These are phyloP conservation scores for Crossocerus cetratus DNA, from an alignment of 2,888 invertebrate genomes.

Conservation along the genomic window DNA sequence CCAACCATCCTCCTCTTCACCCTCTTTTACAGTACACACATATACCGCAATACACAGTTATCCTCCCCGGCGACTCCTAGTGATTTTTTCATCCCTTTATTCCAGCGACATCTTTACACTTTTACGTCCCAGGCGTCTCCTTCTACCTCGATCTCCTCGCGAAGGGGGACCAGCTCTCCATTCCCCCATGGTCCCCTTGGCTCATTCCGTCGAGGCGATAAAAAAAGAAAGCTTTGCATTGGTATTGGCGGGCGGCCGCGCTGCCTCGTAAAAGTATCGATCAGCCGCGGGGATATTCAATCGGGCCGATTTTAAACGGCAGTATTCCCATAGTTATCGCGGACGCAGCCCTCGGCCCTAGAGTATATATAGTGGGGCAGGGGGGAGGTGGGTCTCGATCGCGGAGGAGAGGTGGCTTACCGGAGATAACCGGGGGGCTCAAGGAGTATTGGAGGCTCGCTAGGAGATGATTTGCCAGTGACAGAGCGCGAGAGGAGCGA, in stretches of 20 bases:
- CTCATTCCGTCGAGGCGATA: too few species aligned
- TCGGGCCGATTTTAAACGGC: background rate
- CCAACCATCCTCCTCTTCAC: background rate
- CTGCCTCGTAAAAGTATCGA: background rate
- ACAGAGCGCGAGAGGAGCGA: background rate
- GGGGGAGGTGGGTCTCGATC: too few species aligned
- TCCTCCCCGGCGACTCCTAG: background rate
- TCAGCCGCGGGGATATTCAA: background rate
- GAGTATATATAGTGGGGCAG: too few species aligned
- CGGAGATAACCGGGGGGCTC: too few species aligned
- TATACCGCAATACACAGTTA: background rate
- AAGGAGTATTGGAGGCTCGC: slow-evolving; percentile 8
- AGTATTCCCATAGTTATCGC: background rate
- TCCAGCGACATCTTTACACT: slow-evolving; percentile 29
- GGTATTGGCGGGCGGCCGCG: background rate
- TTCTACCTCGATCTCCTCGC: slow-evolving; percentile 1
- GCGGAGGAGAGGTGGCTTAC: too few species aligned
- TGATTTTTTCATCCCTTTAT: slow-evolving; percentile 36
- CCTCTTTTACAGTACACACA: too few species aligned
- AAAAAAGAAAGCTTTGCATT: too few species aligned
- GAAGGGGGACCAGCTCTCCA: background rate
- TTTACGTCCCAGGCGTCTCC: slow-evolving; percentile 20
- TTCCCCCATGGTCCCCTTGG: too few species aligned
- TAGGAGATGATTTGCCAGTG: background rate
- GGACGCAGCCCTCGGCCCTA: too few species aligned